Percentiles rank a stretch among this genome's conserved stretches.
phyloP scores from a whole-genome alignment of 2,888 invertebrate species.

The Microctonus aethiopoides region DNA sequence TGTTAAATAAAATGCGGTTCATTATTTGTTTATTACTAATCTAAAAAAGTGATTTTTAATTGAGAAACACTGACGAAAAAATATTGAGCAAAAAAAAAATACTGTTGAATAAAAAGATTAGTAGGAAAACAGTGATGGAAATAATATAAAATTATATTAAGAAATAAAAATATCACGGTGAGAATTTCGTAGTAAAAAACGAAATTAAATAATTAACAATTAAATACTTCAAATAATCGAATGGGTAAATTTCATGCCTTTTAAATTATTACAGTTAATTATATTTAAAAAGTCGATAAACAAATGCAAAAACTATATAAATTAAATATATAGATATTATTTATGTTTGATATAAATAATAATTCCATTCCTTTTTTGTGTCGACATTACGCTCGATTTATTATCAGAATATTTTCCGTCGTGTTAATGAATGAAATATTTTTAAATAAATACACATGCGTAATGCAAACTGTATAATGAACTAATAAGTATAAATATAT shows the following conservation, averaged over 20 bases:
- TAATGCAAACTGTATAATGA: not conserved
- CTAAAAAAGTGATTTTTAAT: constrained; percentile 21
- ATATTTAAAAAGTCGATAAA: not conserved
- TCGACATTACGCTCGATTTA: not conserved
- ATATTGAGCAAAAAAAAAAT: constrained; percentile 30
- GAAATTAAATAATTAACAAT: not conserved
- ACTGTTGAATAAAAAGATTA: constrained; percentile 4
- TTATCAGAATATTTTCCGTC: not conserved
- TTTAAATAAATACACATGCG: not conserved
- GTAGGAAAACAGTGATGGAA: too few relatives aligned
- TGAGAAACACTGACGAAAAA: constrained; percentile 21
- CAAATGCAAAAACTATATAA: not conserved
- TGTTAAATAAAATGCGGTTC: not conserved
- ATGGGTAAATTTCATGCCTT: not conserved
- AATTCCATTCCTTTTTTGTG: not conserved
- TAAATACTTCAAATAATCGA: not conserved
- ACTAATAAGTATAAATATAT: constrained; percentile 35
- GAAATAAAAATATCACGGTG: not conserved
- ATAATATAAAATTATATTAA: not conserved
- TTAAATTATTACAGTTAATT: not conserved
- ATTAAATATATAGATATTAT: too few relatives aligned
- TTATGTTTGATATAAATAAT: not conserved
- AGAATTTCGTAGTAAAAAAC: not conserved
- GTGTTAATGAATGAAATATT: not conserved
- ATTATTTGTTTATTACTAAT: not conserved